Evolutionary conservation across 2,797 vertebrate species (phyloP).

Genomic region (Sebastiscus tertius): DNA sequence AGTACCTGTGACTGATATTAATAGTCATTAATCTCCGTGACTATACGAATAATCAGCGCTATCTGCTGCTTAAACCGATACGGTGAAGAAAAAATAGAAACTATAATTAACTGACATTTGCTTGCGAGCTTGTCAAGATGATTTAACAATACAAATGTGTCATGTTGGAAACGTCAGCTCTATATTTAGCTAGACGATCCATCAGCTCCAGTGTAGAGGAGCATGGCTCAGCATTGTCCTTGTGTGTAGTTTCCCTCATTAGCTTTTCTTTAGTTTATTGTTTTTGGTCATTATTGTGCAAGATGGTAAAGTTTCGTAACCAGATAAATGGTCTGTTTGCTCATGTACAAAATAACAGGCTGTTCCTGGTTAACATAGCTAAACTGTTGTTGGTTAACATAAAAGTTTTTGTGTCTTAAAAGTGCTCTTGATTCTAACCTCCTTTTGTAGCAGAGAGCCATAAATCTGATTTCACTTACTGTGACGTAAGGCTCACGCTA

Average conservation of each 20-base stretch:
- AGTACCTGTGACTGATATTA: conserved; percentile 35
- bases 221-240: conserved; percentile 6
- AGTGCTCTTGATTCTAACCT: conserved; percentile 55
- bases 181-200: conserved; percentile 44
- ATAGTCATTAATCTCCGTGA: conserved; percentile 5
- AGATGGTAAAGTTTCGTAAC: conserved; percentile 11
- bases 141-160: conserved; percentile 24
- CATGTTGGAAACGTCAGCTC: neutral
- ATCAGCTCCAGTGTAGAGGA: conserved; percentile 18
- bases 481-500: conserved; percentile 78
- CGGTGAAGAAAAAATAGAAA: neutral
- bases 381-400: conserved; percentile 48
- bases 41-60: neutral
- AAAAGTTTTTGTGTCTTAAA: conserved; percentile 28
- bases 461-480: conserved; percentile 85
- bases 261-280: conserved; percentile 2
- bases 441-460: conserved; percentile 59
- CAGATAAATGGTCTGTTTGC: conserved; percentile 1
- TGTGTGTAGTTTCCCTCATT: conserved; percentile 26
- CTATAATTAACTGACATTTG: conserved; percentile 9
- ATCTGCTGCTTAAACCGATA: conserved; percentile 3
- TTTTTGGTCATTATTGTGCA: conserved; percentile 14
- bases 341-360: conserved; percentile 16
- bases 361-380: conserved; percentile 43
- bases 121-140: conserved; percentile 14